A percentile compares a stretch with the other conserved stretches of the same genome.
Conservation (phyloP, 1,140 invertebrate species). For the Muscidifurax raptorellus region DNA sequence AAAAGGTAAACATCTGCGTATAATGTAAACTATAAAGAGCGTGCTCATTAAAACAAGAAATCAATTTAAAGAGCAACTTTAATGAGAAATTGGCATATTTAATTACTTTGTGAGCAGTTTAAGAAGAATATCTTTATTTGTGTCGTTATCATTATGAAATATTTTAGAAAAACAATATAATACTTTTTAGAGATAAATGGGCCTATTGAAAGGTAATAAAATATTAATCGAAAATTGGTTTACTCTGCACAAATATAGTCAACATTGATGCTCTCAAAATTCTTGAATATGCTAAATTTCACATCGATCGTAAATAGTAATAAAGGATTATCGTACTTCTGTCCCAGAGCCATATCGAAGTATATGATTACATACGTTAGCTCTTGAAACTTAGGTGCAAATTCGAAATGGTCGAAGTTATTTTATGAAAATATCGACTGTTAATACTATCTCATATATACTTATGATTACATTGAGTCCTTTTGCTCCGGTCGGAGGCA, state of each 20-base stretch:
- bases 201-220: background rate
- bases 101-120: slow-evolving; percentile 9
- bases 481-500: background rate
- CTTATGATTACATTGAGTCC: slow-evolving; percentile 35
- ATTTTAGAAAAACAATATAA: background rate
- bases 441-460: background rate
- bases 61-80: slow-evolving; percentile 17
- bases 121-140: background rate
- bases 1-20: slow-evolving; percentile 15
- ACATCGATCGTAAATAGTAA: background rate
- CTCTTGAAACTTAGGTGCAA: slow-evolving; percentile 39
- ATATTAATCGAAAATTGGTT: background rate
- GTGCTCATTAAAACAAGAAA: slow-evolving; percentile 17
- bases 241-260: background rate
- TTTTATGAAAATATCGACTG: slow-evolving; percentile 41
- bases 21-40: slow-evolving; percentile 22
- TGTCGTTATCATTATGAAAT: background rate
- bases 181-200: background rate
- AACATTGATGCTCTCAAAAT: background rate
- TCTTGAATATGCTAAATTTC: slow-evolving; percentile 17
- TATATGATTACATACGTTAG: slow-evolving; percentile 34
- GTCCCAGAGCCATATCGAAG: slow-evolving; percentile 29
- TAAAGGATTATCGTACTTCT: slow-evolving; percentile 13
- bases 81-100: slow-evolving; percentile 14
- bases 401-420: slow-evolving; percentile 33